Conservation (phyloP, 2,888 invertebrate species). For the Macaria liturata region DNA sequence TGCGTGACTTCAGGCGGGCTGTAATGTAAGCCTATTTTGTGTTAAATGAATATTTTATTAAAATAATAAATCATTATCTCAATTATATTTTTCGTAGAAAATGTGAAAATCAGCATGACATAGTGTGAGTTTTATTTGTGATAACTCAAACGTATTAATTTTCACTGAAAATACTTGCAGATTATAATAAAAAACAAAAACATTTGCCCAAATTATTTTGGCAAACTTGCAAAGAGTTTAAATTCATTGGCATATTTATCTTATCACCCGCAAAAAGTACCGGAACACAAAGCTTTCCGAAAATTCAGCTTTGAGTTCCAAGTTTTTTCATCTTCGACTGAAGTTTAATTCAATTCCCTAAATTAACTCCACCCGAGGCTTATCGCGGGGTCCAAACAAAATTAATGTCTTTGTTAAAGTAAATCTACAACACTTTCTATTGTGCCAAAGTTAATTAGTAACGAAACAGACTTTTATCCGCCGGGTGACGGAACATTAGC, state of each 20-base stretch:
- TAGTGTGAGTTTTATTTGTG: no score
- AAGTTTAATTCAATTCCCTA: constrained; percentile 32
- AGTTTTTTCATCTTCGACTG: constrained; percentile 31
- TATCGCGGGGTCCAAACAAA: constrained; percentile 34
- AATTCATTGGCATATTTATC: background rate
- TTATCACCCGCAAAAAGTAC: constrained; percentile 4
- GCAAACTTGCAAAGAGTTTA: background rate
- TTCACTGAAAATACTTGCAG: no score
- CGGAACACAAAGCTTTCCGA: constrained; percentile 14
- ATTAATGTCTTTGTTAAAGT: constrained; percentile 40
- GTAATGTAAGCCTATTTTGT: no score
- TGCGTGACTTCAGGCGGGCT: no score
- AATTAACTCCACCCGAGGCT: constrained; percentile 31
- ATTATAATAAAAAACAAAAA: no score
- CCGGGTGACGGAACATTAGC: constrained; percentile 70
- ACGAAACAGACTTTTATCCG: constrained; percentile 61
- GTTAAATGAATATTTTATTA: no score
- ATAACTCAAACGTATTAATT: no score
- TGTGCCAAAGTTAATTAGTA: constrained; percentile 56
- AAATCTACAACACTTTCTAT: constrained; percentile 48
- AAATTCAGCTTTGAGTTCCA: constrained; percentile 16
- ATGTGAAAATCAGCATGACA: no score
- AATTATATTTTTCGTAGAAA: no score
- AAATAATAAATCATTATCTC: no score
- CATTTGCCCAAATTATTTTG: no score